phyloP scores from a whole-genome alignment of 2,113 vertebrate genomes.

The Datnioides undecimradiatus region DNA sequence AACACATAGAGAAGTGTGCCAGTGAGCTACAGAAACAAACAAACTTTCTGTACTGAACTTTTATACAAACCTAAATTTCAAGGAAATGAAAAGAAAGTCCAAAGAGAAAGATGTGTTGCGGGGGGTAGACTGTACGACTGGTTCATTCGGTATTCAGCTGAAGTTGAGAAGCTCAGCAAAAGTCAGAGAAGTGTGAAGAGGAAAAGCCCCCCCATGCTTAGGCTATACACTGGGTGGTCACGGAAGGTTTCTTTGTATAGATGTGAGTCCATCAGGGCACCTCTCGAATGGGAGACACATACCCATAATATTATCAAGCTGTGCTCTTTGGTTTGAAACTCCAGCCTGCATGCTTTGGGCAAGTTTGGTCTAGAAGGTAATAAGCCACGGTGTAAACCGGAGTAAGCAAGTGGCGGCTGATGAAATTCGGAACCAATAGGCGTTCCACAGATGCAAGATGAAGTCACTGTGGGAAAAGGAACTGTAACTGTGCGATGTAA shows the following conservation, averaged over 20 bases:
- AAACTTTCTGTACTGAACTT: background rate
- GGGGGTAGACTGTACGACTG: background rate
- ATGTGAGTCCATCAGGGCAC: conserved; percentile 10
- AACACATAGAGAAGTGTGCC: too few species aligned
- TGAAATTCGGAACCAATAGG: background rate
- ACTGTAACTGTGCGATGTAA: background rate
- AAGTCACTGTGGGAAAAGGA: background rate
- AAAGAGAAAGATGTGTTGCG: conserved; percentile 18
- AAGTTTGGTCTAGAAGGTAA: conserved; percentile 13
- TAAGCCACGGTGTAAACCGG: background rate
- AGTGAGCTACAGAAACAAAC: background rate
- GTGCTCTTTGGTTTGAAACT: conserved; percentile 37
- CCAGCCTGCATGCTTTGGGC: conserved; percentile 17
- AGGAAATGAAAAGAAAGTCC: background rate
- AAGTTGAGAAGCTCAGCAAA: conserved; percentile 41
- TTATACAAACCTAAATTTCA: background rate
- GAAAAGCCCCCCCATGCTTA: conserved; percentile 21
- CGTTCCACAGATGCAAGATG: background rate
- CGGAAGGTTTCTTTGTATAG: conserved; percentile 48
- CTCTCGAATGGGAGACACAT: conserved; percentile 15
- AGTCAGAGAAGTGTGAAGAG: conserved; percentile 47
- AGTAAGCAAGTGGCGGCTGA: background rate
- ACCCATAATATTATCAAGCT: conserved; percentile 42
- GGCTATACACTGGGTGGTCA: conserved; percentile 25
- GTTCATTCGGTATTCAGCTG: conserved; percentile 26